Evolutionary conservation across 2,888 invertebrate genomes (phyloP), one percentile per base, ranked within the genome.

Genomic region (Drosophila quinaria): DNA sequence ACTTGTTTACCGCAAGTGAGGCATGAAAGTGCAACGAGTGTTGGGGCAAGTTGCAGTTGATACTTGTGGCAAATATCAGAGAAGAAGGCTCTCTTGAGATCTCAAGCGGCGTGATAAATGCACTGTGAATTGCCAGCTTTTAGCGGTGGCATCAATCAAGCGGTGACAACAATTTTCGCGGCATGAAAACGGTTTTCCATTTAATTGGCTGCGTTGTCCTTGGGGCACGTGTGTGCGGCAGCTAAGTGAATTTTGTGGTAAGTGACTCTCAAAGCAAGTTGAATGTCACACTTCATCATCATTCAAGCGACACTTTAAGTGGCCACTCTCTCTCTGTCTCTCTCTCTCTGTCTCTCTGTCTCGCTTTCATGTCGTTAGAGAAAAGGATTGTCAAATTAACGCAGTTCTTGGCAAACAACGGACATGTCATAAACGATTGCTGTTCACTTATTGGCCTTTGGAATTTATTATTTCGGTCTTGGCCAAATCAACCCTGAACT

Each of bases 331-430:
- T 10, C 3, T 6, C 17, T 17, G 10, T 15, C 17, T 49, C 31
- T 11, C 31, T 11, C 6, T 15, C 6, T 25, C 15, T 52, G 6
- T 37, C 6, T 6, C 13, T 19, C 35, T 8, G 0, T n/a, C 1
- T 13, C 5, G 13, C 35, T n/a, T 5, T 37, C 19, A 13, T n/a
- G 35, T 22, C 47, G 47, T 39, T 39, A n/a, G 25, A 39, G 47
- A 4, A 74, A 66, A 56, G 78, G 79, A 72, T 80, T 87, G 74
- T 71, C 82, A 79, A 85, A 85, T 85, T 87, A 85, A 82, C 82
- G 70, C 79, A 44, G 44, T 66, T 66, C 68, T 74, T 61, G 46
- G 52, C 41, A 31, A 15, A 17, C 39, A 60, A 39, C 44, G 58
- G 60, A 61, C 59, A 70, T 64, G 58, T 58, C 70, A 62, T 65